Evolutionary conservation across 2,797 vertebrate genomes (phyloP).

Genomic region (Syndactyla subalaris): DNA sequence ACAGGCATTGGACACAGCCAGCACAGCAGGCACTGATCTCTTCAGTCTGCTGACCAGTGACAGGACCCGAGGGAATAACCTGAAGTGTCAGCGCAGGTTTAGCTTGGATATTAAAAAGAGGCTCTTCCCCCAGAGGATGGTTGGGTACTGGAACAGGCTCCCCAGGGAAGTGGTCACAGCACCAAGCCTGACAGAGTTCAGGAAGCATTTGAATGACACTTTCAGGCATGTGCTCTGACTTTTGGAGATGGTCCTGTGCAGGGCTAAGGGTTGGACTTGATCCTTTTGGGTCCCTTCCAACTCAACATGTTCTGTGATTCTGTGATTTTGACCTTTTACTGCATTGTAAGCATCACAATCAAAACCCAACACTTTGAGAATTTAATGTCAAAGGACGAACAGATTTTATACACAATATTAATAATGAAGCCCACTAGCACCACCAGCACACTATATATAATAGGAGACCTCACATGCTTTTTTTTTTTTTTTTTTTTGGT

Average conservation of each 20-base stretch:
- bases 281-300: neutral
- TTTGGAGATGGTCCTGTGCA: neutral
- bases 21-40: neutral
- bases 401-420: neutral
- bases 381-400: neutral
- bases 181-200: neutral
- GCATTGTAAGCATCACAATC: neutral
- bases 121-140: neutral
- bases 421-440: neutral
- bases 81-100: neutral
- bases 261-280: neutral
- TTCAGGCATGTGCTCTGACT: neutral
- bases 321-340: neutral
- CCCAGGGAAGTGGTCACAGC: neutral
- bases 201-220: neutral
- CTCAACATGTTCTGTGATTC: neutral
- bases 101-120: neutral
- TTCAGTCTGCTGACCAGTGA: neutral
- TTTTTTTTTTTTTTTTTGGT: conserved; percentile 9
- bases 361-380: neutral
- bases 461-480: neutral
- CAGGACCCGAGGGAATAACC: neutral
- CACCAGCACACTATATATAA: neutral
- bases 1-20: neutral
- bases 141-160: neutral